Conservation (phyloP, 2,888 invertebrate genomes). For the Ypsolopha sequella region DNA sequence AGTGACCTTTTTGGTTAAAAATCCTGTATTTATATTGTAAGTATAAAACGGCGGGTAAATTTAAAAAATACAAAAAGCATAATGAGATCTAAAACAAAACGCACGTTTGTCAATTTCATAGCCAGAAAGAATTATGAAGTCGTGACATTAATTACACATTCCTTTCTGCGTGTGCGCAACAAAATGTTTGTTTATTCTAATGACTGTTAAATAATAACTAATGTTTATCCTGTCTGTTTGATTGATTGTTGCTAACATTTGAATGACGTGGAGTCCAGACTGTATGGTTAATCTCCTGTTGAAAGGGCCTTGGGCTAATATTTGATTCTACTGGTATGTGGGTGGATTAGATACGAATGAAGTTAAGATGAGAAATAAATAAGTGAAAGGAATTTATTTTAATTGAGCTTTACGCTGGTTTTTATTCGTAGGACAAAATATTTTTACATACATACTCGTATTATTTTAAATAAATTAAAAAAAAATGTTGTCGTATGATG, state of each 20-base stretch:
- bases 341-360: background rate
- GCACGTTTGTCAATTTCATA: background rate
- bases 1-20: too few species aligned
- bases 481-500: too few species aligned
- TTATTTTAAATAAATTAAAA: too few species aligned
- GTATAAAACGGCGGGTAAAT: too few species aligned
- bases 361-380: too few species aligned
- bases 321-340: background rate
- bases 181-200: slow-evolving; percentile 49
- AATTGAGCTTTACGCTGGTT: too few species aligned
- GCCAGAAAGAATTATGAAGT: slow-evolving; percentile 31
- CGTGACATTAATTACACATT: slow-evolving; percentile 44
- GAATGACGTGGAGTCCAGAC: slow-evolving; percentile 26
- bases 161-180: slow-evolving; percentile 24
- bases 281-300: slow-evolving; percentile 13
- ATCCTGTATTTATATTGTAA: too few species aligned
- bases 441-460: too few species aligned
- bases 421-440: too few species aligned
- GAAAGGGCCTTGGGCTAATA: slow-evolving; percentile 26
- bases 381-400: too few species aligned
- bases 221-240: slow-evolving; percentile 46
- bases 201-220: slow-evolving; percentile 48
- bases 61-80: too few species aligned
- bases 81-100: background rate
- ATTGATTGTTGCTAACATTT: slow-evolving; percentile 41